A percentile compares a stretch with the other conserved stretches of the same genome.
Evolutionary conservation across 2,797 vertebrate species (phyloP).

Genomic region (Zenarchopterus dispar): DNA sequence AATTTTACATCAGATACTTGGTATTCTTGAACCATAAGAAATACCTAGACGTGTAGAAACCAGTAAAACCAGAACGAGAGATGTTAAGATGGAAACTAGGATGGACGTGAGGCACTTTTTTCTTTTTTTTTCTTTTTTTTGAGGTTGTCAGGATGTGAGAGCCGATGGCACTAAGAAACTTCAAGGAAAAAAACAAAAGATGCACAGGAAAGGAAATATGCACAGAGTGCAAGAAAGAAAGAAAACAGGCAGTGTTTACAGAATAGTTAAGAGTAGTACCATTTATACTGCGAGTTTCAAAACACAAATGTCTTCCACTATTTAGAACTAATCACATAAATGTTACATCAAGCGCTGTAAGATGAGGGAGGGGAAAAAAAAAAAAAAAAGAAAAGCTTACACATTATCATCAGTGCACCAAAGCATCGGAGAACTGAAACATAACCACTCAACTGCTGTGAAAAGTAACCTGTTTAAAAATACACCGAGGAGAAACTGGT

Average conservation of each 20-base stretch:
- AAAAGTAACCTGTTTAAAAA: slow-evolving; percentile 78
- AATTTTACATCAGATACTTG: slow-evolving; percentile 90
- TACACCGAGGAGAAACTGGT: slow-evolving; percentile 82
- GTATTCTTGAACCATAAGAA: slow-evolving; percentile 84
- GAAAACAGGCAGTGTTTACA: slow-evolving; percentile 84
- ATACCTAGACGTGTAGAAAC: slow-evolving; percentile 83
- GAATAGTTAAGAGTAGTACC: slow-evolving; percentile 85
- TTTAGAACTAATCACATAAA: slow-evolving; percentile 85
- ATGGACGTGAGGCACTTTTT: slow-evolving; percentile 95
- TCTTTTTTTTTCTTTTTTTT: slow-evolving; percentile 67
- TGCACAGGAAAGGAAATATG: slow-evolving; percentile 77
- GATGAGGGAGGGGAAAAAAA: slow-evolving; percentile 53
- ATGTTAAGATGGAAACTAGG: slow-evolving; percentile 89
- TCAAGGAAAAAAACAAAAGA: slow-evolving; percentile 21
- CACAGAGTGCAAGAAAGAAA: slow-evolving; percentile 71
- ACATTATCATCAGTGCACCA: slow-evolving; percentile 82
- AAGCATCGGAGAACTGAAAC: slow-evolving; percentile 83
- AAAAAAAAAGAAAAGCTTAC: slow-evolving; percentile 70
- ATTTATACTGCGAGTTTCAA: slow-evolving; percentile 86
- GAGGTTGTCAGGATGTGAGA: slow-evolving; percentile 89
- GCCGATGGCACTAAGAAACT: slow-evolving; percentile 83
- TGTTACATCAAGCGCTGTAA: slow-evolving; percentile 85
- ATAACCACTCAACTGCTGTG: slow-evolving; percentile 85
- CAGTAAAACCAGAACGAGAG: slow-evolving; percentile 85
- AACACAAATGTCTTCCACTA: slow-evolving; percentile 86